Base-by-base conservation (phyloP, 2,113 vertebrate genomes). In the Pedionomus torquatus region DNA sequence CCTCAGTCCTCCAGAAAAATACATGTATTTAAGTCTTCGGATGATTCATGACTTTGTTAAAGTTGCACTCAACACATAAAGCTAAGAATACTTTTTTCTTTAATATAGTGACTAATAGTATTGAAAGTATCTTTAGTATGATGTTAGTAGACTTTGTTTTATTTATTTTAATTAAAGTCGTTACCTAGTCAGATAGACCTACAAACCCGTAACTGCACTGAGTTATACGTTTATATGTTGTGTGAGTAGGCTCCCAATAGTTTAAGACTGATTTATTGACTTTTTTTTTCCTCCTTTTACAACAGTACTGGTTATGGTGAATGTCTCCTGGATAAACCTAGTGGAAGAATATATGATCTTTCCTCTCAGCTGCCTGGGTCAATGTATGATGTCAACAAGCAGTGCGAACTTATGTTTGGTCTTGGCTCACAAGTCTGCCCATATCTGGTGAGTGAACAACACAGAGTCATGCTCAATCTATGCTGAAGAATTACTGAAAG, bases 371-470 rank as follows among this genome's bases (percentile, higher is more conserved):
- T 99, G 15, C 99, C 99, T 48, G 99, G 99, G 63, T 98, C 98
- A 65, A 83, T 99, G 69, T 99, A 99, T 94, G 99, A 99, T 70
- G 99, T 98, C 90, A 99, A 99, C 97, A 99, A 98, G 41, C 99
- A 99, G 66, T 99, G 99, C 95, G 99, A 99, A 84, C 98, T 99
- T 77, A 99, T 99, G 87, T 99, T 99, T 96, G 99, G 99, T 85
- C 95, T 98, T 23, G 99, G 99, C 26, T 99, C 99, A 25, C 99
- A 99, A 98, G 99, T 99, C 46, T 99, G 99, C 90, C 99, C 99
- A 1, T 99, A 99, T 91, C 97, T 99, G 99, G 99, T 99, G 97
- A 98, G 98, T 95, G 87, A 70, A 49, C 43, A 83, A 61, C 30
- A 48, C 4, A 70, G 46, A 65, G 3, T 70, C 23, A 24, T 85